These are phyloP conservation scores for Pteria penguin DNA, from an alignment of 2,888 invertebrate genomes.

Conservation along the genomic window DNA sequence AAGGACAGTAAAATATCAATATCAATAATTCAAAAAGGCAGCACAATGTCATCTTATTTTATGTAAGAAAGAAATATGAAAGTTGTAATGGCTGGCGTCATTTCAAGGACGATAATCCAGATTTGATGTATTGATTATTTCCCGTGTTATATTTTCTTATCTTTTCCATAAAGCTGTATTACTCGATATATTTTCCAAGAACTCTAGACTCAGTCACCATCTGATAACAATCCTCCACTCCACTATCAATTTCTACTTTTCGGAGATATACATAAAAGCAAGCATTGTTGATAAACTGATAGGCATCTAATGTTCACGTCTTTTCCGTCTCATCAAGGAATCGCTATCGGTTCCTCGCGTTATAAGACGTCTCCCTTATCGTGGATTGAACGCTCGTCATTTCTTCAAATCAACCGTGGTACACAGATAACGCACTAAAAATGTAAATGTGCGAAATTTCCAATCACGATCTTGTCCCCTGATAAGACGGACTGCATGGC, in stretches of 20 bases:
- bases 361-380: constrained; percentile 40
- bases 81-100: no score
- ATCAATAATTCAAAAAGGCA: no score
- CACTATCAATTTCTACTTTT: constrained; percentile 28
- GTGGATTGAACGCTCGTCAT: constrained; percentile 44
- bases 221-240: constrained; percentile 18
- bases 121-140: no score
- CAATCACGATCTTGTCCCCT: constrained; percentile 16
- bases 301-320: constrained; percentile 27
- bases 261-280: constrained; percentile 37
- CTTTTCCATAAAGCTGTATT: background rate
- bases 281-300: constrained; percentile 31
- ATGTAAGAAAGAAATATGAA: no score
- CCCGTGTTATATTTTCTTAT: background rate
- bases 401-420: constrained; percentile 47
- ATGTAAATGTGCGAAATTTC: constrained; percentile 19
- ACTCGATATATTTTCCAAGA: background rate
- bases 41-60: no score
- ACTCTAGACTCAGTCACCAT: constrained; percentile 9
- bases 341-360: constrained; percentile 32
- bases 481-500: no score
- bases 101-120: no score
- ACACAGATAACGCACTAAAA: constrained; percentile 32
- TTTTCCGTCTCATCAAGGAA: constrained; percentile 25
- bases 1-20: no score